Evolutionary conservation across 92 coral and sea anemone species (phyloP).

Genomic region (Palythoa heliodiscus): DNA sequence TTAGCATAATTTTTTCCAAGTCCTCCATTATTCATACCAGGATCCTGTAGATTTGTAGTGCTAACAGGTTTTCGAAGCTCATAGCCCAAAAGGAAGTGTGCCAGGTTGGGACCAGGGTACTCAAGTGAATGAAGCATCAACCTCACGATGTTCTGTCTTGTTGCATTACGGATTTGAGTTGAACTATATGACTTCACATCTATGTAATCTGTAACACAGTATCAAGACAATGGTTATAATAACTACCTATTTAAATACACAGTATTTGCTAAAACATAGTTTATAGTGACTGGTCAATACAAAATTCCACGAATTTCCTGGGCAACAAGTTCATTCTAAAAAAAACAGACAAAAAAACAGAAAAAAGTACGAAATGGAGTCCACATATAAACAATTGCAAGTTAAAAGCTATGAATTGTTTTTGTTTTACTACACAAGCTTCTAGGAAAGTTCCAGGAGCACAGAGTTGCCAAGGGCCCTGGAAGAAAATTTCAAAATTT

Average conservation of each 20-base stretch:
- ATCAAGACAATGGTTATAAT: not conserved
- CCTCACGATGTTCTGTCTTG: constrained; percentile 89
- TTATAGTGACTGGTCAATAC: too few relatives aligned
- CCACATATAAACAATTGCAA: too few relatives aligned
- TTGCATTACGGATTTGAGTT: constrained; percentile 89
- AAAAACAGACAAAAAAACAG: too few relatives aligned
- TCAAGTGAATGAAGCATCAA: constrained; percentile 88
- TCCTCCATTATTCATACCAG: constrained; percentile 56
- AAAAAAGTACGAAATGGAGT: too few relatives aligned
- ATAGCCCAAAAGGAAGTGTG: constrained; percentile 91
- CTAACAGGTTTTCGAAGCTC: constrained; percentile 88
- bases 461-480: too few relatives aligned
- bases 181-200: constrained; percentile 78
- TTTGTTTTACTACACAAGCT: too few relatives aligned
- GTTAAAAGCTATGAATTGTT: too few relatives aligned
- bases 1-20: not conserved
- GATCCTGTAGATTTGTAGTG: constrained; percentile 91
- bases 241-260: not conserved
- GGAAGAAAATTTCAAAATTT: too few relatives aligned
- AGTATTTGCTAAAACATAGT: too few relatives aligned
- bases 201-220: constrained; percentile 56
- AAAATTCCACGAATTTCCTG: too few relatives aligned
- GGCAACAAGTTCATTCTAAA: too few relatives aligned
- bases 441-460: too few relatives aligned
- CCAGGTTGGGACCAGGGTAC: constrained; percentile 86